Evolutionary conservation across 2,113 vertebrate species (phyloP), one percentile per base, ranked within the genome.

Genomic region (Monarcha castaneiventris): DNA sequence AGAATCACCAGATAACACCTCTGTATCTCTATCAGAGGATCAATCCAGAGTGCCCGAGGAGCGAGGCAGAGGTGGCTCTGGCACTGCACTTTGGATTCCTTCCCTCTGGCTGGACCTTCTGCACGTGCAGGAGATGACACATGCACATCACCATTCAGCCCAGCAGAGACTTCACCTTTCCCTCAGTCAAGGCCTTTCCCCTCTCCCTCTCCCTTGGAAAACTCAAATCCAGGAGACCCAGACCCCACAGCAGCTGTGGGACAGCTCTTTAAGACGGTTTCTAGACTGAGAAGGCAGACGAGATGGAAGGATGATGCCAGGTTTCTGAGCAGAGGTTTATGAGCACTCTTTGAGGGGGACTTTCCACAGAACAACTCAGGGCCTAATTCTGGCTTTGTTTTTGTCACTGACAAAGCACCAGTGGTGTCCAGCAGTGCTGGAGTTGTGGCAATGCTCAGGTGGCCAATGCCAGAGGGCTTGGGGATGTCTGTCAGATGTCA

Each of bases 21-120:
- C 6, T 1, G 6, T 49, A 1, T 33, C 54, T 29, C 15, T 59
- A 8, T 52, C 55, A 52, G 25, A 29, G 3, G 9, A 51, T 43
- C 6, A 35, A 1, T 43, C 9, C 13, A 51, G 19, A n/a, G 30
- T 10, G 10, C 2, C 16, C 7, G 2, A 19, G 1, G 5, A 32
- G 35, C 5, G 33, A 37, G 27, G 5, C 9, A 35, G 19, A 0
- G 1, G 3, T 62, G 13, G 6, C 16, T 35, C 16, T 6, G 32
- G 12, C 13, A 52, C 32, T 20, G 32, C 32, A 25, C 67, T 61
- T 83, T 6, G 4, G 4, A 43, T 35, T 16, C 21, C 5, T 54
- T 63, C 13, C 17, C 8, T 14, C 16, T 17, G 13, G 4, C 10
- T 44, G 16, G 2, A 11, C 4, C 7, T 23, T 20, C 37, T 26